phyloP scores from a whole-genome alignment of 2,113 vertebrate genomes.

The Forbesichthys agassizii region DNA sequence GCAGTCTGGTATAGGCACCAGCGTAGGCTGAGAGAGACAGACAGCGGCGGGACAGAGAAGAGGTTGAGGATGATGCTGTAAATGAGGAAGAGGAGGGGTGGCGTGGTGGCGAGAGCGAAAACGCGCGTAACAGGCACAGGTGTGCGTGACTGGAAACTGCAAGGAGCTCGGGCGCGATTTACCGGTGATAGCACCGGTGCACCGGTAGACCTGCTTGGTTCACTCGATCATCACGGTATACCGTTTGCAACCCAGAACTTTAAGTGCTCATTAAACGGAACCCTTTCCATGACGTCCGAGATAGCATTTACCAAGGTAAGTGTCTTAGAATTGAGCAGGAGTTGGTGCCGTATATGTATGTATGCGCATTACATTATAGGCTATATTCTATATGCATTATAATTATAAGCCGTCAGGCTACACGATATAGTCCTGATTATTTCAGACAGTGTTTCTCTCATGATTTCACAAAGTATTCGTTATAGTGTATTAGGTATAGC shows the following conservation, averaged over 20 bases:
- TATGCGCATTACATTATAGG: neutral
- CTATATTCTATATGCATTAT: neutral
- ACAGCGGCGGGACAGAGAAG: slow-evolving; percentile 3
- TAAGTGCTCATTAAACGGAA: slow-evolving; percentile 30
- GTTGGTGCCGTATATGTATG: too few species aligned
- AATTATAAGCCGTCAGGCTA: too few species aligned
- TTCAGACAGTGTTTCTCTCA: slow-evolving; percentile 63
- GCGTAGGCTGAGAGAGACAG: too few species aligned
- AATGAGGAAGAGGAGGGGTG: slow-evolving; percentile 60
- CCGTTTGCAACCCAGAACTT: neutral
- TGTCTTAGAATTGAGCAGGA: neutral
- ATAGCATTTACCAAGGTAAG: slow-evolving; percentile 42
- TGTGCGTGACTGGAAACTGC: slow-evolving; percentile 76
- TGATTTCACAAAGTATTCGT: too few species aligned
- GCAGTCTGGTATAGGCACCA: too few species aligned
- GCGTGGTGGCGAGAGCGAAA: slow-evolving; percentile 26
- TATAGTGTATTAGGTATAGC: too few species aligned
- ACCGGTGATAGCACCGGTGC: slow-evolving; percentile 26
- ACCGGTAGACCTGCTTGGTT: slow-evolving; percentile 44
- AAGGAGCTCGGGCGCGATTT: slow-evolving; percentile 37
- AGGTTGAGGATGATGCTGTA: slow-evolving; percentile 36
- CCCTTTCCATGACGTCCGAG: neutral
- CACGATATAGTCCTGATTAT: slow-evolving; percentile 32
- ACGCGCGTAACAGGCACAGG: slow-evolving; percentile 51
- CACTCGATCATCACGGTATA: slow-evolving; percentile 4